These are phyloP conservation scores for Ephestia elutella DNA, from an alignment of 1,140 invertebrate genomes.

Conservation along the genomic window DNA sequence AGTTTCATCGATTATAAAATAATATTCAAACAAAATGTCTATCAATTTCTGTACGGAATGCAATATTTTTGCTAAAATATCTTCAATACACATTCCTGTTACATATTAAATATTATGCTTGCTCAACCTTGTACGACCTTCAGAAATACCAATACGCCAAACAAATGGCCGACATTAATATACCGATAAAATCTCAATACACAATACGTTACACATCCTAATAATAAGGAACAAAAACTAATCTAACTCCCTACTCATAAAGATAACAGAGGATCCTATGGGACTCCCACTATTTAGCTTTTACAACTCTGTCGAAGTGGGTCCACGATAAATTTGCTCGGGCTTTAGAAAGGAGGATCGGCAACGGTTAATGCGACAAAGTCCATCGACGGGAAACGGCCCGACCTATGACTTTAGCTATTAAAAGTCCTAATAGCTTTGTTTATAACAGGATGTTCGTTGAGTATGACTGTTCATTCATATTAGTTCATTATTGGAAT, in stretches of 20 bases:
- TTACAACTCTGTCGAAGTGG: slow-evolving; percentile 53
- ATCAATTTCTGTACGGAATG: too few relatives aligned
- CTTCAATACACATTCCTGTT: too few relatives aligned
- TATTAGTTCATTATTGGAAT: not conserved
- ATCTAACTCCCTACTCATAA: slow-evolving; percentile 61
- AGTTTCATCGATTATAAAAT: too few relatives aligned
- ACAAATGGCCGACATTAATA: not conserved
- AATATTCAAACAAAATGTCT: too few relatives aligned
- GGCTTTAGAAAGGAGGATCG: slow-evolving; percentile 14
- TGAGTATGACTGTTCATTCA: not conserved
- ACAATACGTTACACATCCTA: slow-evolving; percentile 34
- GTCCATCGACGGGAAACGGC: slow-evolving; percentile 20
- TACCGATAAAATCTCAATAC: slow-evolving; percentile 2
- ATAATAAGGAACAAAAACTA: slow-evolving; percentile 61
- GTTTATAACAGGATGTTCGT: slow-evolving; percentile 10
- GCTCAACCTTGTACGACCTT: too few relatives aligned
- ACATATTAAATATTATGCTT: too few relatives aligned
- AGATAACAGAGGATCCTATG: slow-evolving; percentile 52
- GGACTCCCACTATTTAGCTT: slow-evolving; percentile 53
- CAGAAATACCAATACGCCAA: not conserved
- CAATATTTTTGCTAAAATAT: too few relatives aligned
- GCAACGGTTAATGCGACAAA: slow-evolving; percentile 23
- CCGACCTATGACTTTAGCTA: slow-evolving; percentile 22
- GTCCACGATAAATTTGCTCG: slow-evolving; percentile 39
- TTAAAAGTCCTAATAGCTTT: slow-evolving; percentile 29